A percentile compares a stretch with the other conserved stretches of the same genome.
phyloP scores from a whole-genome alignment of 1,140 invertebrate species.

The Belonocnema kinseyi region DNA sequence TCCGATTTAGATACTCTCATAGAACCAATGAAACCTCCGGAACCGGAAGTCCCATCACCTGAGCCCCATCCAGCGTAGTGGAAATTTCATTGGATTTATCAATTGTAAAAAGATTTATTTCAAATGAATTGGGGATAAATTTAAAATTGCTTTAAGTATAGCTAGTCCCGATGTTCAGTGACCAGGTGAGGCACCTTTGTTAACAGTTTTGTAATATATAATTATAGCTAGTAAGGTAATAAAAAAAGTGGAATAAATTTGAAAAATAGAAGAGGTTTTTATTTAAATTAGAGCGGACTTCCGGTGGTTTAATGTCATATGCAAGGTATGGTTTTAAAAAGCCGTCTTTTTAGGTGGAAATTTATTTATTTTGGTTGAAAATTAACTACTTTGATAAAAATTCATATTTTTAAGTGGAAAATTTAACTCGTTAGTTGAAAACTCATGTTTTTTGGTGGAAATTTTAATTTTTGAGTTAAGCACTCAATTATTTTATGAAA shows the following conservation, averaged over 20 bases:
- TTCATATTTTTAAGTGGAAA: too few species aligned
- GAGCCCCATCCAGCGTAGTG: constrained; percentile 31
- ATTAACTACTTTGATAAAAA: too few species aligned
- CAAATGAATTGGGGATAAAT: too few species aligned
- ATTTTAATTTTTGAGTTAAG: too few species aligned
- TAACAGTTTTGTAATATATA: constrained; percentile 37
- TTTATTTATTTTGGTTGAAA: too few species aligned
- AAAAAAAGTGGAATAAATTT: background rate
- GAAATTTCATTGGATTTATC: too few species aligned
- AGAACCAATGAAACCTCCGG: constrained; percentile 79
- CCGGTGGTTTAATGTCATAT: constrained; percentile 15
- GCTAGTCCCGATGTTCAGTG: too few species aligned
- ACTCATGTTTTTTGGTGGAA: too few species aligned
- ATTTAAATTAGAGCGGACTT: constrained; percentile 1
- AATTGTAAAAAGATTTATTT: constrained; percentile 3
- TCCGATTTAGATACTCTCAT: constrained; percentile 75
- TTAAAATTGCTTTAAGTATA: too few species aligned
- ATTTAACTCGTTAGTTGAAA: too few species aligned
- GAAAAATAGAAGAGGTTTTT: constrained; percentile 17
- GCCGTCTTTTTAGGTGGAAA: too few species aligned
- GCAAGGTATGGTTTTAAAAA: background rate
- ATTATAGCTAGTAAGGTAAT: constrained; percentile 26
- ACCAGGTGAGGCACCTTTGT: background rate
- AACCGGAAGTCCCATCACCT: constrained; percentile 1
- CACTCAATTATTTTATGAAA: too few species aligned